Evolutionary conservation across 2,888 invertebrate genomes (phyloP), one percentile per base, ranked within the genome.

Genomic region (Leucophenga montana): DNA sequence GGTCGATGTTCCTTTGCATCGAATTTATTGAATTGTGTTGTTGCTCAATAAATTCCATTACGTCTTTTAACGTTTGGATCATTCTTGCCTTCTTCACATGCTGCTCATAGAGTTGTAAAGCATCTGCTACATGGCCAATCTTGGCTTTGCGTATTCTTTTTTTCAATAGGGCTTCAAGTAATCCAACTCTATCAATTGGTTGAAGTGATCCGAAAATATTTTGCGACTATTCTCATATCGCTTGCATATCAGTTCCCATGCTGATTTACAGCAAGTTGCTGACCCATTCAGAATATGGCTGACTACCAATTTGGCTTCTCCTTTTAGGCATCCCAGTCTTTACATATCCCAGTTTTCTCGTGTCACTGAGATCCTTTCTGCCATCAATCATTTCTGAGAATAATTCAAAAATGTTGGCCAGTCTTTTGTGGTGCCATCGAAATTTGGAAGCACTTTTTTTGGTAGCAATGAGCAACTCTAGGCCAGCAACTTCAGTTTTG

Each of bases 211-310:
- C 3, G 54, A n/a, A 18, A 54, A 54, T 18, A 18, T 54, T 11
- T 54, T 54, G 18, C 54, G 16, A 11, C 11, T 54, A 11, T 54
- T 54, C 4, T 54, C 54, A 18, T 54, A 54, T 3, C 54, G 16
- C 54, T 54, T 54, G 20, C 65, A 65, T 48, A 65, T 65, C 3
- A 65, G 22, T 22, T 65, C 48, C 65, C 31, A 59, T 14, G 59
- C 59, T 14, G 59, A 8, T 13, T 22, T 31, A 18, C 27, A 59
- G 16, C 16, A 27, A 4, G 54, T 18, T 54, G 54, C 54, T 18
- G 54, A 18, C 18, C 54, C 54, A 18, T 3, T 54, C 20, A 54
- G 20, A 8, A 54, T 8, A 18, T 54, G 54, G 16, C 18, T 18
- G 54, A 54, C 54, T 11, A 54, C 54, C 54, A 54, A 18, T 54